A percentile compares a stretch with the other conserved stretches of the same genome.
These are phyloP conservation scores for Spinus pinus DNA, from an alignment of 2,797 vertebrate genomes.

Conservation along the genomic window DNA sequence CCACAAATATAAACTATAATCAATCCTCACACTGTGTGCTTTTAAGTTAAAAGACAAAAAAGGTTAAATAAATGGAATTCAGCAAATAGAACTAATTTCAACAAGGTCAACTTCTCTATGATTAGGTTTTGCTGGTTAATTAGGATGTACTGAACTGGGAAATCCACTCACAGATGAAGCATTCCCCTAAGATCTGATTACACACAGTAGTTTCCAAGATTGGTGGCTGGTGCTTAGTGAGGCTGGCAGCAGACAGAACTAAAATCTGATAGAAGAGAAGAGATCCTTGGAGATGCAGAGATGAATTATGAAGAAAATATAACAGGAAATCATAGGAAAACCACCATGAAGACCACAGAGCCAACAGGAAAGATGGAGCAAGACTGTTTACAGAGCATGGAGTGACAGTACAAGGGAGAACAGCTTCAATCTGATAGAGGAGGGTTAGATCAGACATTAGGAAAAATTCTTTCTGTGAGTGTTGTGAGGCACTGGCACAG, in stretches of 20 bases:
- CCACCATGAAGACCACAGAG: not conserved
- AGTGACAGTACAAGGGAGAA: fast-evolving
- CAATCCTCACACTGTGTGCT: not conserved
- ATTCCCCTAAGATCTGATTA: not conserved
- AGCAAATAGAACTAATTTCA: not conserved
- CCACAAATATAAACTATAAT: not conserved
- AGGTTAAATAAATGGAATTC: not conserved
- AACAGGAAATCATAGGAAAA: not conserved
- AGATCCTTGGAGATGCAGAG: not conserved
- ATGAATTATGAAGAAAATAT: not conserved
- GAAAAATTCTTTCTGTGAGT: not conserved
- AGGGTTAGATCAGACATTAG: not conserved
- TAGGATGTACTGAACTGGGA: not conserved
- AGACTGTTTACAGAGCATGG: not conserved
- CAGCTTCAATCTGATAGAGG: not conserved
- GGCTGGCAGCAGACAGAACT: not conserved
- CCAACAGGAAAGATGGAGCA: not conserved
- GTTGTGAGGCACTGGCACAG: fast-evolving
- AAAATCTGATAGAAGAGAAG: not conserved
- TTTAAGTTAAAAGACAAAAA: not conserved
- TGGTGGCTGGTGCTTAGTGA: not conserved
- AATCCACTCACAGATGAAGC: not conserved
- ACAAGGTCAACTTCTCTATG: not conserved
- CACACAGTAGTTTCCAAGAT: not conserved
- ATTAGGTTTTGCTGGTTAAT: not conserved